phyloP scores from a whole-genome alignment of 2,888 invertebrate species.

The Elegia similella region DNA sequence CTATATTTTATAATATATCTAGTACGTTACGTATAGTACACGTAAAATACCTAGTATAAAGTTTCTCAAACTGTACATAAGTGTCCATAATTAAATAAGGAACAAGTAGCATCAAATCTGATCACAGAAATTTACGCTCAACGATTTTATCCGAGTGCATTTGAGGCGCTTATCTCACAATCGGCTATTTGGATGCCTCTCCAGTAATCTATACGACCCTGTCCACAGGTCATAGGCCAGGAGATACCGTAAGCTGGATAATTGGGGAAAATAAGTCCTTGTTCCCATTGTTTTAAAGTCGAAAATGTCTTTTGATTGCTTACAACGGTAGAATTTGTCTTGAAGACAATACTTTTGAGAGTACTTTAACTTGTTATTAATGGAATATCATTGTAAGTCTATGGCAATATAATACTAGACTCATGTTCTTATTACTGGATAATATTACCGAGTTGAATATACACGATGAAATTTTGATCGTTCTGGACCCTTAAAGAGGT shows the following conservation, averaged over 20 bases:
- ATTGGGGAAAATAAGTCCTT: not conserved
- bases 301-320: not conserved
- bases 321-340: not conserved
- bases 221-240: slow-evolving; percentile 67
- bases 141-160: slow-evolving; percentile 50
- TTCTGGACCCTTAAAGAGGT: too few species aligned
- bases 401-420: too few species aligned
- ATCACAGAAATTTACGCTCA: slow-evolving; percentile 29
- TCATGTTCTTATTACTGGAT: too few species aligned
- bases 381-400: too few species aligned
- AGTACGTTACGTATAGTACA: too few species aligned
- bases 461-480: too few species aligned
- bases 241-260: slow-evolving; percentile 59
- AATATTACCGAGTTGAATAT: too few species aligned
- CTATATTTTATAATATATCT: too few species aligned
- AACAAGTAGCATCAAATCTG: not conserved
- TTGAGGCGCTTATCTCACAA: slow-evolving; percentile 54
- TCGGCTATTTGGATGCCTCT: slow-evolving; percentile 50
- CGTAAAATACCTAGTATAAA: too few species aligned
- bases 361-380: too few species aligned
- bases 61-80: too few species aligned
- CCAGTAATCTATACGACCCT: slow-evolving; percentile 57
- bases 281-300: not conserved
- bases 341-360: not conserved
- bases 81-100: not conserved